Base-by-base conservation (phyloP, 1,140 invertebrate species). In the Drosophila virilis region DNA sequence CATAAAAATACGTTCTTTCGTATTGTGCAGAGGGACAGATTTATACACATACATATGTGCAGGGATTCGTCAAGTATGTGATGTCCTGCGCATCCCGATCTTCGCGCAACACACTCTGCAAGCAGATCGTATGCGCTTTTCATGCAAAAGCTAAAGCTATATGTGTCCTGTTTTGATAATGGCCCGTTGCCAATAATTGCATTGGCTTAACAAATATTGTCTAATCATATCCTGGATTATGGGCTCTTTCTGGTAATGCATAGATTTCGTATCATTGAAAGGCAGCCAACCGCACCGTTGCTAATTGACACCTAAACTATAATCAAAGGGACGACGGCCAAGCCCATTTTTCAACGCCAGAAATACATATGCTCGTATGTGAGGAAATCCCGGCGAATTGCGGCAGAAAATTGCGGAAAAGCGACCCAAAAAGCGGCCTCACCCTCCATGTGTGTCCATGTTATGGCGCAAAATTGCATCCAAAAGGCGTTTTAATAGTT, bases 241-340 rank as follows among this genome's bases (percentile, higher is more conserved):
- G 43, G 40, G 37, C n/a, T 50, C 38, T 37, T 52, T 35, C 46
- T 68, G 60, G 46, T 40, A 82, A 74, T 71, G 83, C 51, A 82
- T 60, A 75, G 66, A 74, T 37, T 70, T 51, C 12, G 43, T 32
- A 32, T 48, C 79, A 86, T 88, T 78, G 74, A 88, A 80, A 83
- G 57, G 64, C 83, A 89, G 15, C 80, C 77, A 80, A 88, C 84
- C 84, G 84, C 84, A 88, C 84, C 83, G 69, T 88, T 71, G 73
- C 83, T 89, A 89, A 89, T 89, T 89, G 84, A 90, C 84, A 89
- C 84, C 77, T 90, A 89, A 89, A 84, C 70, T 78, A 71, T 75
- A 89, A 89, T 89, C 74, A 75, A 88, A 72, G 78, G 69, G 83
- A 71, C 77, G 80, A 55, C 74, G 69, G 77, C 52, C 70, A 71